Percentiles rank a stretch among this genome's conserved stretches.
These are phyloP conservation scores for Haplochromis burtoni DNA, from an alignment of 2,113 vertebrate genomes.

Conservation along the genomic window DNA sequence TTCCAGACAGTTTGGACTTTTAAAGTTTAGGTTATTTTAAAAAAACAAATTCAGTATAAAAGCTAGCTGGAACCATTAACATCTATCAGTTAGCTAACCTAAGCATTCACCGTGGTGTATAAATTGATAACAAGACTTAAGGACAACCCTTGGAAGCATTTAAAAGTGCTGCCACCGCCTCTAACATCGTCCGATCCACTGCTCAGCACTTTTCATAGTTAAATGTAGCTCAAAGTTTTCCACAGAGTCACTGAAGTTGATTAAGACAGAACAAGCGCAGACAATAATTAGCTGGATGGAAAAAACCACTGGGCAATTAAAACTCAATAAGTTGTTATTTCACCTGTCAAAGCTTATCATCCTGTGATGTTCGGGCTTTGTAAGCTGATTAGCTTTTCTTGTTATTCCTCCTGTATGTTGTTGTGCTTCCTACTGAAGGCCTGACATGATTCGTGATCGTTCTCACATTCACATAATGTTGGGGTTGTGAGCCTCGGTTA, in stretches of 20 bases:
- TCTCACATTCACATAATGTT: background rate
- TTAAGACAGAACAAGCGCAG: background rate
- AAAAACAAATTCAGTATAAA: background rate
- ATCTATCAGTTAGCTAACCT: background rate
- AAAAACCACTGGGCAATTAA: background rate
- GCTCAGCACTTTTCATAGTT: background rate
- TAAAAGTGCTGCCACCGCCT: background rate
- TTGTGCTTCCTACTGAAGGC: background rate
- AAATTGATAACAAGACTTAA: background rate
- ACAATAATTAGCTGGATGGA: background rate
- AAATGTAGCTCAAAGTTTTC: background rate
- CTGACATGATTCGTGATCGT: background rate
- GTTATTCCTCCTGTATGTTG: background rate
- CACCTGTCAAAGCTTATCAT: background rate
- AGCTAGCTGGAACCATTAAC: background rate
- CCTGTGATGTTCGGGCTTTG: background rate
- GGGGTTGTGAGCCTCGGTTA: background rate
- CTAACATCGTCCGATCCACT: fast-evolving
- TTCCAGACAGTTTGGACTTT: background rate
- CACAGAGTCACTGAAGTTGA: background rate
- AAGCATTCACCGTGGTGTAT: background rate
- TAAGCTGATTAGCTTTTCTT: constrained; percentile 13
- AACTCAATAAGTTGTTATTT: background rate
- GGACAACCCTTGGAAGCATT: background rate
- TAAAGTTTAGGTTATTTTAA: background rate